Conservation (phyloP, 2,797 vertebrate species). For the Pangasius mekongensis region DNA sequence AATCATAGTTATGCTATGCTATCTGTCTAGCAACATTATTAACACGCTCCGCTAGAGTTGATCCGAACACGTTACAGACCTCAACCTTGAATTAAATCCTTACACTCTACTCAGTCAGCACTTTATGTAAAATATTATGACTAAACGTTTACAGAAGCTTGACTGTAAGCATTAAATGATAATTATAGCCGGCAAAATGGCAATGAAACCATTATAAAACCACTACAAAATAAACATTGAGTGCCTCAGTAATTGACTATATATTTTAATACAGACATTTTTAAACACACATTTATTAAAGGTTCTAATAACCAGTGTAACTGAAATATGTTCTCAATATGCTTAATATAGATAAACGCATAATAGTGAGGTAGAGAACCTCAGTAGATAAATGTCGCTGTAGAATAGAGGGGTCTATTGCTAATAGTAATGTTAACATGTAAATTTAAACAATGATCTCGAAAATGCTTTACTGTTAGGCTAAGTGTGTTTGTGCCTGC, state of each 20-base stretch:
- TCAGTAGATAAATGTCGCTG: neutral
- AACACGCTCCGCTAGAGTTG: neutral
- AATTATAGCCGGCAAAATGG: constrained; percentile 56
- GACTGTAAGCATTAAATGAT: constrained; percentile 51
- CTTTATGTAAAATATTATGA: constrained; percentile 33
- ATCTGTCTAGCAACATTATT: neutral
- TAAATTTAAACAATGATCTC: neutral
- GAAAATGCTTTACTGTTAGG: neutral
- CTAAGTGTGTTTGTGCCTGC: neutral
- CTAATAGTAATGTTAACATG: neutral
- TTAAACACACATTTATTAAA: neutral
- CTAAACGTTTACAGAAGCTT: constrained; percentile 55
- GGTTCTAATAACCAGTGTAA: neutral
- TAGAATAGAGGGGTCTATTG: neutral
- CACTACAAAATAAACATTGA: constrained; percentile 48
- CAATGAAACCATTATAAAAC: constrained; percentile 55
- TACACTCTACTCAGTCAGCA: constrained; percentile 43
- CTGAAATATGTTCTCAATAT: neutral
- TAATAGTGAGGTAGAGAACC: neutral
- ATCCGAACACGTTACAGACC: neutral
- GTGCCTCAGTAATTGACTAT: neutral
- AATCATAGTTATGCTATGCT: neutral
- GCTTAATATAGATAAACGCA: neutral
- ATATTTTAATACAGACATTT: neutral
- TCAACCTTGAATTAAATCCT: constrained; percentile 29